Evolutionary conservation across 2,113 vertebrate species (phyloP), one percentile per base, ranked within the genome.

Genomic region (Thalassoma bifasciatum): DNA sequence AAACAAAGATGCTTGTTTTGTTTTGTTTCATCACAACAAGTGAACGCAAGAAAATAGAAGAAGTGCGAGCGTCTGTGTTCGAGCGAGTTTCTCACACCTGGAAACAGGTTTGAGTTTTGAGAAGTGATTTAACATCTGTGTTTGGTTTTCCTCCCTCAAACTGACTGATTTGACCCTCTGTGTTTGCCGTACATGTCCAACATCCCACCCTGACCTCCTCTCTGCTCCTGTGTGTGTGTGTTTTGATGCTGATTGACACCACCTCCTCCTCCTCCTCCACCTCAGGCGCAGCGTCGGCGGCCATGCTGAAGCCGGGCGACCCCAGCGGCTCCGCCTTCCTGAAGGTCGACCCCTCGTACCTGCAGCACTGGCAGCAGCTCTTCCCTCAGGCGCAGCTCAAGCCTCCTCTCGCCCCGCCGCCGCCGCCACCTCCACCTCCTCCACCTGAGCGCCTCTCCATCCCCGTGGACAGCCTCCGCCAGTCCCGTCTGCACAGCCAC

Each of bases 301-400:
- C 42, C 88, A 99, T 99, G 97, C 91, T 99, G 95, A 98, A 99
- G 91, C 97, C 97, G 22, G 95, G 97, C 8, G 97, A 99, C 23
- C 92, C 95, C 51, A 94, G 94, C 66, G 96, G 96, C 67, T 98
- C 98, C 83, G 97, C 98, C 87, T 99, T 99, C 93, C 94, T 99
- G 66, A 99, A 99, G 94, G 96, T 99, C 93, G 98, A 99, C 92
- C 96, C 97, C 42, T 94, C 96, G 44, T 99, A 99, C 87, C 94
- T 99, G 78, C 97, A 98, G 86, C 97, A 99, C 94, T 99, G 98
- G 98, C 97, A 98, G 92, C 98, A 99, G 91, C 97, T 99, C 50
- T 98, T 99, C 91, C 98, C 98, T 2, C 96, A 96, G 80, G 92
- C 89, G 70, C 95, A 94, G 83, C 92, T 96, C 8, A 98, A 97